A percentile compares a stretch with the other conserved stretches of the same genome.
These are phyloP conservation scores for Seriola aureovittata DNA, from an alignment of 2,113 vertebrate species.

Conservation along the genomic window DNA sequence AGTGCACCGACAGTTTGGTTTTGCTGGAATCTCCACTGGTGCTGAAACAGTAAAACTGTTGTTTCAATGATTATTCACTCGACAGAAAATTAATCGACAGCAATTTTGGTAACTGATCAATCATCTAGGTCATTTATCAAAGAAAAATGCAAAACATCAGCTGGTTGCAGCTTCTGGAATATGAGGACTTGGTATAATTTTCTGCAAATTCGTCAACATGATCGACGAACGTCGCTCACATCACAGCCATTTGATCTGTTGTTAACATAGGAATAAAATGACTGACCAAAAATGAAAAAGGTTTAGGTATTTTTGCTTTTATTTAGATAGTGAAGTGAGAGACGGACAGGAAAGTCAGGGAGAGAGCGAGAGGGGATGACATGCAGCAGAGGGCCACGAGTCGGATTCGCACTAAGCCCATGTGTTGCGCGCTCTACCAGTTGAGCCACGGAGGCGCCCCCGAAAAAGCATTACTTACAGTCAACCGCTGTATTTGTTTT, in stretches of 20 bases:
- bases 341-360: too few relatives aligned
- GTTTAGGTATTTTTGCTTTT: too few relatives aligned
- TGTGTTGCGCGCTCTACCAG: too few relatives aligned
- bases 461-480: background rate
- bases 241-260: background rate
- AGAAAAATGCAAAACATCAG: too few relatives aligned
- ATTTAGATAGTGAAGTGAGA: too few relatives aligned
- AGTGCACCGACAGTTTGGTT: background rate
- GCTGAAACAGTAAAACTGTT: background rate
- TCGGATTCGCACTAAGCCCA: too few relatives aligned
- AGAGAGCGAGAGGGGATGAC: too few relatives aligned
- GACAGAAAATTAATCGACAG: background rate
- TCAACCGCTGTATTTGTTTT: background rate
- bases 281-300: background rate
- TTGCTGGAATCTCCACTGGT: background rate
- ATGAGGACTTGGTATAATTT: background rate
- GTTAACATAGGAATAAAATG: background rate
- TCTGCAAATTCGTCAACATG: background rate
- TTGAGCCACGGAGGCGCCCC: too few relatives aligned
- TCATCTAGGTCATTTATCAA: too few relatives aligned
- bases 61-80: background rate
- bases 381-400: too few relatives aligned
- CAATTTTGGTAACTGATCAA: too few relatives aligned
- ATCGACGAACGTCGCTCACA: background rate
- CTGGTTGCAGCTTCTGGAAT: too few relatives aligned